phyloP scores from a whole-genome alignment of 2,797 vertebrate species.

The Periparus ater region DNA sequence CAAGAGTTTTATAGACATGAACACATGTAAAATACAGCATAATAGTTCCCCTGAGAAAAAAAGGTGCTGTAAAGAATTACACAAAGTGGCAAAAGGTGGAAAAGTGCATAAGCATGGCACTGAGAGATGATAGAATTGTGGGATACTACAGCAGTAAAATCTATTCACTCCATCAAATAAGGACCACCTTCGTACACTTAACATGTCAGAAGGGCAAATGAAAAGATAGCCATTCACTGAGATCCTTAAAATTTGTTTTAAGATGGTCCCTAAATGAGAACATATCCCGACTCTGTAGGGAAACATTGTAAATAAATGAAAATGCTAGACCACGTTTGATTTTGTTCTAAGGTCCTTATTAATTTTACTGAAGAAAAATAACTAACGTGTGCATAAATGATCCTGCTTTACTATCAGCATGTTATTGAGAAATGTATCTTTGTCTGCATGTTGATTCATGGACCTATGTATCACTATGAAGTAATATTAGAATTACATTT shows the following conservation, averaged over 20 bases:
- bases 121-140: conserved; percentile 51
- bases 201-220: neutral
- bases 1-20: conserved; percentile 56
- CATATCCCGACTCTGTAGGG: neutral
- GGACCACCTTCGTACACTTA: neutral
- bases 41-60: conserved; percentile 33
- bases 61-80: conserved; percentile 23
- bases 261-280: neutral
- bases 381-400: neutral
- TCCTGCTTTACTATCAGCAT: neutral
- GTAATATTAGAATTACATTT: conserved; percentile 14
- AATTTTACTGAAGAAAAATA: neutral
- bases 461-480: neutral
- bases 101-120: conserved; percentile 31
- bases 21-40: conserved; percentile 34
- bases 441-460: neutral
- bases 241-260: neutral
- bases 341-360: neutral
- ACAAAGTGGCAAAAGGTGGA: conserved; percentile 16
- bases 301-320: neutral
- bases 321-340: neutral
- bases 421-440: neutral
- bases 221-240: neutral
- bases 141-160: conserved; percentile 2
- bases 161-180: conserved; percentile 16